These are phyloP conservation scores for Somateria mollissima DNA, from an alignment of 2,797 vertebrate genomes.

Conservation along the genomic window DNA sequence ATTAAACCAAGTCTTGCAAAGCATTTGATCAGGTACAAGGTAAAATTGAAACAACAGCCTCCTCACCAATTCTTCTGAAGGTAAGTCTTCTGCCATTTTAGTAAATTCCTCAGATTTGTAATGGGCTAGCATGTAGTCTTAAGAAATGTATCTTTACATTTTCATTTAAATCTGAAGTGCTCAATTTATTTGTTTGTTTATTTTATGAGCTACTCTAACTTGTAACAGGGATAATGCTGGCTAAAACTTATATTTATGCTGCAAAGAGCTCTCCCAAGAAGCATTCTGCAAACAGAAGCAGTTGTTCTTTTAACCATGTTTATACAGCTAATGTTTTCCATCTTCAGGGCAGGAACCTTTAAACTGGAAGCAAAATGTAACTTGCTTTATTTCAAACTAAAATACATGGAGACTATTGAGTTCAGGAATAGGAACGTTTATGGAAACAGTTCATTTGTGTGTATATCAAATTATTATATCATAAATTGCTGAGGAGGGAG, in stretches of 20 bases:
- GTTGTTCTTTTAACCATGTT: accelerated
- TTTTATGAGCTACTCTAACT: not conserved
- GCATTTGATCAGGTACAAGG: not conserved
- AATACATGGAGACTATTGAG: not conserved
- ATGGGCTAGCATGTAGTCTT: not conserved
- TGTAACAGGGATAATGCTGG: not conserved
- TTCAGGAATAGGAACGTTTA: not conserved
- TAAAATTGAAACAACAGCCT: not conserved
- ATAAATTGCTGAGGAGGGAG: not conserved
- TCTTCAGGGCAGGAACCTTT: not conserved
- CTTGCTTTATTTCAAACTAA: not conserved
- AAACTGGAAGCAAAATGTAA: not conserved
- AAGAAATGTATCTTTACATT: not conserved
- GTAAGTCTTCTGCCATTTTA: constrained; percentile 25
- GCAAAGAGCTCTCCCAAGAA: not conserved
- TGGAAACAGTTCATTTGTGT: not conserved
- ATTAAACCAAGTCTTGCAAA: not conserved
- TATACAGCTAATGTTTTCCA: not conserved
- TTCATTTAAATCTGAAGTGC: not conserved
- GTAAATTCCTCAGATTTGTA: not conserved
- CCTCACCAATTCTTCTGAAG: not conserved
- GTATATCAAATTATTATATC: not conserved
- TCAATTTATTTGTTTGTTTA: not conserved
- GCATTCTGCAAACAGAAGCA: not conserved
- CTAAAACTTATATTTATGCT: not conserved